Evolutionary conservation across 1,140 invertebrate species (phyloP), one percentile per base, ranked within the genome.

Genomic region (Arctopsyche grandis): DNA sequence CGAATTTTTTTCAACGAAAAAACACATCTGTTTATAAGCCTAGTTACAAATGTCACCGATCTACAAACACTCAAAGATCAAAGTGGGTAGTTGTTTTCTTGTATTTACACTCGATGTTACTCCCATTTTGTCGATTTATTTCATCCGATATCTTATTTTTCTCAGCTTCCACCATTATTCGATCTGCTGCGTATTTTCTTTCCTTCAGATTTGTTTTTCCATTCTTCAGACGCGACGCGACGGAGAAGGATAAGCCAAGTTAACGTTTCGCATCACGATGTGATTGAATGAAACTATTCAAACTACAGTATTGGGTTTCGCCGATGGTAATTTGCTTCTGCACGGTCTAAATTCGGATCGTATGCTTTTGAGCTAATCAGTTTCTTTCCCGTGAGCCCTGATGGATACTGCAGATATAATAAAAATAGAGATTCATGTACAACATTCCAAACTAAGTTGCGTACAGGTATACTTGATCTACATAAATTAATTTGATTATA

Each of bases 271-370:
- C 52, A 22, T 60, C 24, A 29, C 22, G 10, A 26, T 46, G 74
- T 79, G 80, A 81, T 81, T 81, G 80, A 81, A 58, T 77, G 77
- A 81, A 73, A 76, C 71, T 46, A 81, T 52, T 77, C 69, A 79
- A 81, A 70, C 56, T 79, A 77, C 79, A 81, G 71, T 79, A 81
- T 81, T 77, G 77, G 77, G 52, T 78, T 60, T 77, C 44, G 4
- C 19, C 66, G 77, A 76, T 75, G 71, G 1, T 1, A 10, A 52
- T 52, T 10, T 52, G 12, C 75, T 75, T 77, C 75, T 38, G 29
- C 7, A 38, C 29, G 29, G 29, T 38, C 1, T 38, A 38, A 38
- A 38, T 38, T 4, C 29, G 29, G 3, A 38, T 38, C 29, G 29
- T 38, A 38, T 4, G 29, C 29, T 38, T 38, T 1, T 7, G 29